A percentile compares a stretch with the other conserved stretches of the same genome.
Conservation (phyloP, 2,113 vertebrate genomes). For the Ictidomys tridecemlineatus region DNA sequence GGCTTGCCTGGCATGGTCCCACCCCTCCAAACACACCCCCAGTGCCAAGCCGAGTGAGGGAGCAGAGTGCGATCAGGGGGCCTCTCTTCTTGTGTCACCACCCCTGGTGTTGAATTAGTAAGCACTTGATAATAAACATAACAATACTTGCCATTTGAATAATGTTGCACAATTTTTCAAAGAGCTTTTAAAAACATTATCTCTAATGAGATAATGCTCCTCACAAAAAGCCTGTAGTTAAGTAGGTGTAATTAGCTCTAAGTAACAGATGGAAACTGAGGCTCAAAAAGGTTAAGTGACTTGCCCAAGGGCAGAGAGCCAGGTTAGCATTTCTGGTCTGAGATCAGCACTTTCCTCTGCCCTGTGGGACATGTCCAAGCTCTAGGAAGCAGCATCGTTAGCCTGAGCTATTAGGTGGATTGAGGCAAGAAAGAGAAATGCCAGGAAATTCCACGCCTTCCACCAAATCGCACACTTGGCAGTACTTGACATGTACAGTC, state of each 20-base stretch:
- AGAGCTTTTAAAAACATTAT: constrained; percentile 74
- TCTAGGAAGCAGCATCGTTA: not conserved
- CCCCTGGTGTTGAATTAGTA: constrained; percentile 5
- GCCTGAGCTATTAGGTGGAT: not conserved
- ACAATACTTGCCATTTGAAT: constrained; percentile 67
- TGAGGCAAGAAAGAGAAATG: constrained; percentile 37
- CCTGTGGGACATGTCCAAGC: not conserved
- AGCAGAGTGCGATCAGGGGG: not conserved
- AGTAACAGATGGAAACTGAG: constrained; percentile 72
- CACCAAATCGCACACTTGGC: not conserved
- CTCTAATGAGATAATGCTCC: constrained; percentile 69
- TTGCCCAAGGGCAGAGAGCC: constrained; percentile 43
- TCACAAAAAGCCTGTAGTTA: constrained; percentile 60
- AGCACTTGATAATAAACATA: constrained; percentile 65
- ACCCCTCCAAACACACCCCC: not conserved
- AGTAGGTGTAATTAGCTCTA: constrained; percentile 63
- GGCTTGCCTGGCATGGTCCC: not conserved
- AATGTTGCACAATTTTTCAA: constrained; percentile 58
- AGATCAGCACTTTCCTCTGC: not conserved
- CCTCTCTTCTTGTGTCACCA: not conserved
- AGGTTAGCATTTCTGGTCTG: not conserved
- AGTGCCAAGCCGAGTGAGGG: not conserved
- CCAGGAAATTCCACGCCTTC: constrained; percentile 11
- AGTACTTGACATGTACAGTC: not conserved
- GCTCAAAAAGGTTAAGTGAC: constrained; percentile 44